phyloP scores from a whole-genome alignment of 2,113 vertebrate genomes.

The Gulo gulo region DNA sequence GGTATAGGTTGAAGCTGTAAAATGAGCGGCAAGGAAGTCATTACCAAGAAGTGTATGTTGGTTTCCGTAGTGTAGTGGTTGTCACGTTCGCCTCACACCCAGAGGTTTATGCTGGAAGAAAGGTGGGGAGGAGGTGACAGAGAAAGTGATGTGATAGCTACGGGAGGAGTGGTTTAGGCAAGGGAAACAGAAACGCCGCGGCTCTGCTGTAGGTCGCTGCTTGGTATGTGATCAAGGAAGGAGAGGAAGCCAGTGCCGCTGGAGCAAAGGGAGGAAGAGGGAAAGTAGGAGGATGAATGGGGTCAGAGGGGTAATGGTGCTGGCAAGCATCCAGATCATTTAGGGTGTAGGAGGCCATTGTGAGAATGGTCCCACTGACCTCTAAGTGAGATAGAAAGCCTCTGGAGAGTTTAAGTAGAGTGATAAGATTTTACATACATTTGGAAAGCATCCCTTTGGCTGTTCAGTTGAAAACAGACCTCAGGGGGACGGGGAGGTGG shows the following conservation, averaged over 20 bases:
- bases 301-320: not conserved
- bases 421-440: not conserved
- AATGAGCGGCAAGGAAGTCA: not conserved
- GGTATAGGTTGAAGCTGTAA: not conserved
- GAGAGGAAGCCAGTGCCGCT: not conserved
- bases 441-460: not conserved
- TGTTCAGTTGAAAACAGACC: not conserved
- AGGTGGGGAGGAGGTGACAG: not conserved
- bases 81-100: too few species aligned
- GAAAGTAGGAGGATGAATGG: not conserved
- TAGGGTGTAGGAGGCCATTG: not conserved
- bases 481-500: accelerated
- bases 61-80: not conserved
- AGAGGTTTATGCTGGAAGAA: not conserved
- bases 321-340: not conserved
- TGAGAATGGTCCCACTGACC: not conserved
- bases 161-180: not conserved
- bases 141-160: not conserved
- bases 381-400: not conserved
- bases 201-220: not conserved
- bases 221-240: not conserved
- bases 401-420: not conserved
- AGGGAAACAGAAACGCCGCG: not conserved
- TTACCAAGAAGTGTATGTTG: not conserved
- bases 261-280: not conserved